phyloP scores from a whole-genome alignment of 2,797 vertebrate genomes.

The Lagorchestes hirsutus region DNA sequence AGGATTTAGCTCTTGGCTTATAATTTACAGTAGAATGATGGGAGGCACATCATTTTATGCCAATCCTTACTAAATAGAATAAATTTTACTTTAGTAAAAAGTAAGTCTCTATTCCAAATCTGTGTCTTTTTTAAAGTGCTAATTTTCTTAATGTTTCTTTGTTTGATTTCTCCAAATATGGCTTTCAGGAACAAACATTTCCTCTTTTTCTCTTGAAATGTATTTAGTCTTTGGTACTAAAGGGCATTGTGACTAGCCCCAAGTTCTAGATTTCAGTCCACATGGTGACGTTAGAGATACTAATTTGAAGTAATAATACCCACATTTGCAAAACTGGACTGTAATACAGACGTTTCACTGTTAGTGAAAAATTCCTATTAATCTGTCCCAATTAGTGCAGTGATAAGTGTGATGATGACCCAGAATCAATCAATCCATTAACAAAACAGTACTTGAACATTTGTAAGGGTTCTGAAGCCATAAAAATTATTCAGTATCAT shows the following conservation, averaged over 20 bases:
- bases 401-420: background rate
- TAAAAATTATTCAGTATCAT: constrained; percentile 23
- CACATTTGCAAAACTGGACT: background rate
- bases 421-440: background rate
- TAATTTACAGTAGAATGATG: background rate
- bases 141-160: background rate
- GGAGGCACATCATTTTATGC: background rate
- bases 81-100: background rate
- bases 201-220: background rate
- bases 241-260: background rate
- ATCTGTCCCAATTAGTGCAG: background rate
- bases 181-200: background rate
- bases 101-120: background rate
- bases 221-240: background rate
- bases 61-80: background rate
- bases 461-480: background rate
- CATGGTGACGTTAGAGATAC: constrained; percentile 3
- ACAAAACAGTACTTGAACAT: background rate
- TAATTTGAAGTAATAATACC: constrained; percentile 19
- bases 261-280: constrained; percentile 44
- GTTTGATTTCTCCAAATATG: background rate
- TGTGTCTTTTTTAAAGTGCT: background rate
- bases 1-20: constrained; percentile 1
- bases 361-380: background rate
- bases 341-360: background rate